These are phyloP conservation scores for Heliconius hermathena DNA, from an alignment of 1,140 invertebrate genomes.

Conservation along the genomic window DNA sequence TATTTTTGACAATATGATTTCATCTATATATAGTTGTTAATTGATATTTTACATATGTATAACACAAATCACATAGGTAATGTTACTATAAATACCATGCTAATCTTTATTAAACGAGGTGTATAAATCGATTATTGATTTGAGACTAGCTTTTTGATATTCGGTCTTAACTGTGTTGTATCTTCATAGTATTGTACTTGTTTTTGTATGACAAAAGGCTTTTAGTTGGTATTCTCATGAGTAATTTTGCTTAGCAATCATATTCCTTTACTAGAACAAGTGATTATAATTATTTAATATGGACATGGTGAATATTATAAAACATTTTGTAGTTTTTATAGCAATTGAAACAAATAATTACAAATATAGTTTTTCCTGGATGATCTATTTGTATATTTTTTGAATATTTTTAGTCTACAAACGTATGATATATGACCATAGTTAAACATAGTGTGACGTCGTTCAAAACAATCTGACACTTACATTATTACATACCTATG, in stretches of 20 bases:
- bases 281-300: neutral
- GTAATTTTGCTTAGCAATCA: constrained; percentile 44
- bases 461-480: neutral
- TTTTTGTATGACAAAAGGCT: neutral
- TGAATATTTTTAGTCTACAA: neutral
- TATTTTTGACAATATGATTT: neutral
- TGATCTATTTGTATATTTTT: neutral
- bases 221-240: neutral
- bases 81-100: neutral
- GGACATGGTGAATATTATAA: neutral
- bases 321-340: neutral
- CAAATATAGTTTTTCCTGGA: neutral
- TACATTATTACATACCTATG: neutral
- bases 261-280: constrained; percentile 73
- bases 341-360: neutral
- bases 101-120: neutral
- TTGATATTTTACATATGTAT: neutral
- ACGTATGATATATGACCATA: neutral
- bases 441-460: neutral
- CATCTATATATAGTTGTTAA: neutral
- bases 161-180: constrained; percentile 54
- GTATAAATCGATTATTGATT: constrained; percentile 41
- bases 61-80: neutral
- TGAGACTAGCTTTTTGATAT: constrained; percentile 79
- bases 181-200: constrained; percentile 27